These are phyloP conservation scores for Tupaia tana DNA, from an alignment of 2,113 vertebrate species.

Conservation along the genomic window DNA sequence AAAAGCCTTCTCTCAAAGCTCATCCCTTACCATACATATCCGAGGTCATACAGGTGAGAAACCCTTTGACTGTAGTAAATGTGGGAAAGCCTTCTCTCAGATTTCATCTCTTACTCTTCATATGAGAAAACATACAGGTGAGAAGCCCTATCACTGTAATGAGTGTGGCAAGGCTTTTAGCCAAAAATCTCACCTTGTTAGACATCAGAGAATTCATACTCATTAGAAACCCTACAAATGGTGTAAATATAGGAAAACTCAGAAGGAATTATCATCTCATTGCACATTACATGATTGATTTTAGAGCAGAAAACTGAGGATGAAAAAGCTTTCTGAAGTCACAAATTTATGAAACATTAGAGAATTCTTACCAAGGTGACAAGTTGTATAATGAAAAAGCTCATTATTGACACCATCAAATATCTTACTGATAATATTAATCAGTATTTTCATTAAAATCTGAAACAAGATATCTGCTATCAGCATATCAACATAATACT, in stretches of 20 bases:
- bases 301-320: constrained; percentile 15
- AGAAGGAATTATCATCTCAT: constrained; percentile 2
- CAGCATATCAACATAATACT: neutral
- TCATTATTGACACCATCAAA: neutral
- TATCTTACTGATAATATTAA: neutral
- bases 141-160: constrained; percentile 79
- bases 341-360: neutral
- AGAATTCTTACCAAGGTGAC: neutral
- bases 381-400: constrained; percentile 25
- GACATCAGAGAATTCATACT: constrained; percentile 80
- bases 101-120: constrained; percentile 75
- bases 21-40: constrained; percentile 82
- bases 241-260: neutral
- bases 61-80: constrained; percentile 79
- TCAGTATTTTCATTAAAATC: constrained; percentile 45
- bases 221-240: constrained; percentile 36
- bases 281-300: neutral
- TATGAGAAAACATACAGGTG: constrained; percentile 79
- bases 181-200: constrained; percentile 80
- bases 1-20: constrained; percentile 84
- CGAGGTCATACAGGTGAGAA: constrained; percentile 84
- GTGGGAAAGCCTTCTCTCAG: constrained; percentile 81
- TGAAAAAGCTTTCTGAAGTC: neutral
- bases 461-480: neutral
- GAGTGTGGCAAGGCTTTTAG: constrained; percentile 81